Conservation (phyloP, 2,113 vertebrate species). For the Hassar affinis region DNA sequence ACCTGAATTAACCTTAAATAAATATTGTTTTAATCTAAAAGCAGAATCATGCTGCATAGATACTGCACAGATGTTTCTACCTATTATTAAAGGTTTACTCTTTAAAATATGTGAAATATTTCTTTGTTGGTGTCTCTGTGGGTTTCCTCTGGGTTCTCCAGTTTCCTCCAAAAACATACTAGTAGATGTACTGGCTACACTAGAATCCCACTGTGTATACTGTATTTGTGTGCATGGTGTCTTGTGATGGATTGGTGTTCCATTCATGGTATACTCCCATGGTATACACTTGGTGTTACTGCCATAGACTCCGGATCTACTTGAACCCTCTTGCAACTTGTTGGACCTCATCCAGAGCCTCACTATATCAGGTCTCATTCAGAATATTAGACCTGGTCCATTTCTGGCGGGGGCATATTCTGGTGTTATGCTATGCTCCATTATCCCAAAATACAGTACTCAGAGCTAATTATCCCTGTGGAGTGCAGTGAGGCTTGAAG, state of each 20-base stretch:
- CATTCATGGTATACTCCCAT: too few relatives aligned
- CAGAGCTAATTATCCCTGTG: slow-evolving; percentile 54
- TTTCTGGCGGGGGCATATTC: slow-evolving; percentile 28
- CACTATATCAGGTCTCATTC: not conserved
- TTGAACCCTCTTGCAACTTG: not conserved
- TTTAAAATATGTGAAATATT: not conserved
- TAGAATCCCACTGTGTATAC: not conserved
- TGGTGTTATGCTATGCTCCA: slow-evolving; percentile 29
- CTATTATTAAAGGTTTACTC: not conserved
- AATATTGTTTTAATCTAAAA: not conserved
- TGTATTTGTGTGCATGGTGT: not conserved
- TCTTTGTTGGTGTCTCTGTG: not conserved
- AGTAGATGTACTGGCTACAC: not conserved
- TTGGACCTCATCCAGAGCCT: slow-evolving; percentile 19
- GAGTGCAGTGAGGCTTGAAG: slow-evolving; percentile 44
- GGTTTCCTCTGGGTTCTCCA: not conserved
- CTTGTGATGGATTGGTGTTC: not conserved
- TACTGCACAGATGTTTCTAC: not conserved
- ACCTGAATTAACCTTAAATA: not conserved
- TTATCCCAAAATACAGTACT: slow-evolving; percentile 49
- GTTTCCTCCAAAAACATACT: not conserved
- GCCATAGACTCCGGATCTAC: not conserved
- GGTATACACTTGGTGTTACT: not conserved
- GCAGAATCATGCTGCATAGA: not conserved
- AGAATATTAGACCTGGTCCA: not conserved